Base-by-base conservation (phyloP, 2,113 vertebrate genomes). In the Ondatra zibethicus region DNA sequence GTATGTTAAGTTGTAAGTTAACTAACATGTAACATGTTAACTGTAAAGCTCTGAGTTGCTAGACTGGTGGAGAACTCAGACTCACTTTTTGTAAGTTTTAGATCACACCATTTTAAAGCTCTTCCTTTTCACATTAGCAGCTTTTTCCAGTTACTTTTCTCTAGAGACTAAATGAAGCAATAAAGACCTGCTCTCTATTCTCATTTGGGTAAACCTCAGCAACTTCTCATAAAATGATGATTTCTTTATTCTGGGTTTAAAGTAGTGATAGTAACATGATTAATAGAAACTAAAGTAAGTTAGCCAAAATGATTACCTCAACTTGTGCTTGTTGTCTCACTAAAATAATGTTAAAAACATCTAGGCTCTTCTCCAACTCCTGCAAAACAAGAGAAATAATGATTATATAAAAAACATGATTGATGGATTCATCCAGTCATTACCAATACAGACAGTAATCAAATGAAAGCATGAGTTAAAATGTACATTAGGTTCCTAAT, bases 261-360 rank as follows among this genome's bases (percentile, higher is more conserved):
- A 88, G 17, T 11, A 73, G 5, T 85, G 19, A 6, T 19, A 70
- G 7, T 33, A 73, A 84, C 23, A 86, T 39, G 19, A n/a, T 84
- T 72, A 84, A 66, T 47, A 97, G 95, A 95, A 84, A 45, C 93
- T 65, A 75, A 91, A 89, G 93, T 36, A 23, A 88, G 73, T 21
- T n/a, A 75, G 6, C 55, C 97, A 98, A 98, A 81, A 96, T 93
- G 78, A 87, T 97, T 98, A 99, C 99, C 99, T 99, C 99, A 97
- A 99, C 99, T 96, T 99, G 99, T 19, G 99, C 99, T 98, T 99
- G 99, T 66, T 99, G 99, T 47, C 99, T 99, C 88, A 98, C 99
- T 98, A 99, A 98, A 31, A 99, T 97, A 95, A 99, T 99, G 97
- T 99, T 99, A 97, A 99, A 99, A 76, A 99, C 99, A 68, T 99